Evolutionary conservation across 2,113 vertebrate species (phyloP), one percentile per base, ranked within the genome.

Genomic region (Cricetomys ansorgei): DNA sequence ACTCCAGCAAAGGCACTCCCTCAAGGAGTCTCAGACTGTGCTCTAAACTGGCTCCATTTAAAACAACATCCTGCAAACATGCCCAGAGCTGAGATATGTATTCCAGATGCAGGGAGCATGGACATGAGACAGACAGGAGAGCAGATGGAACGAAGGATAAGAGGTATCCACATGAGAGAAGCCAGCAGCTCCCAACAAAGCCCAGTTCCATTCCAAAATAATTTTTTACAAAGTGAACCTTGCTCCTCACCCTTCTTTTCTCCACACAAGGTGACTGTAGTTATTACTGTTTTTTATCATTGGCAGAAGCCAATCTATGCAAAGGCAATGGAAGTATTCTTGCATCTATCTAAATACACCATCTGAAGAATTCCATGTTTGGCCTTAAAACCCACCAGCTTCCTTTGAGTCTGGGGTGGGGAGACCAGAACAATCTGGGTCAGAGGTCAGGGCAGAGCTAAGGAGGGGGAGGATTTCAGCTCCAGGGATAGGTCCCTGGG

Each of bases 301-400:
- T 91, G 48, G 62, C 55, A 59, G 59, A 95, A 92, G 40, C 37
- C 70, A 50, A 1, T 89, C 62, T 37, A 53, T 62, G 70, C n/a
- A 64, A 62, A 94, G 50, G 13, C 75, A 69, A 21, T 50, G 53
- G 85, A 80, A 43, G 45, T 45, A 53, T 75, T 64, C 31, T 40
- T 76, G 62, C 0, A 40, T 84, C 77, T 55, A 75, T 83, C 94
- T 89, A 45, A 94, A 83, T 65, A 67, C 50, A 62, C 75, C 55
- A 86, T 75, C 75, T 40, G 48, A 79, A 94, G 57, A 90, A 92
- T 72, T 40, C 76, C 70, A 69, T 19, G 45, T 3, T 69, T 80
- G 48, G 37, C 5, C 64, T 91, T 90, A 45, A 84, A 86, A 91
- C 84, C 23, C 3, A 53, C 25, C 72, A 48, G 21, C 9, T 95